Base-by-base conservation (phyloP, 2,888 invertebrate genomes). In the Pemphredon lugubris region DNA sequence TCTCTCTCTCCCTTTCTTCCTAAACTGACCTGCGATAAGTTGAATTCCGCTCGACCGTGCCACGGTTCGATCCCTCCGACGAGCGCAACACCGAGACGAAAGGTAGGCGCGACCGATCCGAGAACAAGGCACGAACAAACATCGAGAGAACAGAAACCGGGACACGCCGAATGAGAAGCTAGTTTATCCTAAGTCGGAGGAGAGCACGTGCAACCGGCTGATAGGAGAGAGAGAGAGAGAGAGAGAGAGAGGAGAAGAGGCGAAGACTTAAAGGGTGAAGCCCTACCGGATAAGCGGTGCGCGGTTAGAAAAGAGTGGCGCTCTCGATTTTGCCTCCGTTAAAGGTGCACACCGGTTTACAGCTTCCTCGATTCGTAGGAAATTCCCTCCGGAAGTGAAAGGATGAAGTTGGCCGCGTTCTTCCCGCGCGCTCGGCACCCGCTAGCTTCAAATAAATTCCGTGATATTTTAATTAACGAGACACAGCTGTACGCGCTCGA, bases 81-180 rank as follows among this genome's bases (percentile, higher is more conserved):
- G 30, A 37, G 23, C 37, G 48, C 40, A 48, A 37, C 45, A 48
- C 58, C 64, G 78, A 53, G 81, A 75, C 66, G 81, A 72, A 63
- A 73, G 80, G 69, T 71, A 67, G 76, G 73, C 81, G 78, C 67
- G 73, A 78, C 75, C 71, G 78, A 80, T 80, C 48, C 70, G 77
- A 44, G 75, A 80, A 79, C 80, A 75, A 79, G 78, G 66, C 74
- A 48, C 70, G 70, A 66, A 50, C 71, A 74, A 77, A 79, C 79
- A 79, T 48, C 47, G 70, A 45, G 30, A n/a, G 57, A 45, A 40
- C 37, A 50, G 50, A 61, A 59, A 57, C 48, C 57, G 54, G 44
- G 7, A 45, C 26, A 47, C 50, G 47, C 14, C 55, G 66, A 73
- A 77, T 40, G 26, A 44, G 55, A 53, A 67, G 55, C 68, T 73